Evolutionary conservation across 2,888 invertebrate species (phyloP), one percentile per base, ranked within the genome.

Genomic region (Tineola bisselliella): DNA sequence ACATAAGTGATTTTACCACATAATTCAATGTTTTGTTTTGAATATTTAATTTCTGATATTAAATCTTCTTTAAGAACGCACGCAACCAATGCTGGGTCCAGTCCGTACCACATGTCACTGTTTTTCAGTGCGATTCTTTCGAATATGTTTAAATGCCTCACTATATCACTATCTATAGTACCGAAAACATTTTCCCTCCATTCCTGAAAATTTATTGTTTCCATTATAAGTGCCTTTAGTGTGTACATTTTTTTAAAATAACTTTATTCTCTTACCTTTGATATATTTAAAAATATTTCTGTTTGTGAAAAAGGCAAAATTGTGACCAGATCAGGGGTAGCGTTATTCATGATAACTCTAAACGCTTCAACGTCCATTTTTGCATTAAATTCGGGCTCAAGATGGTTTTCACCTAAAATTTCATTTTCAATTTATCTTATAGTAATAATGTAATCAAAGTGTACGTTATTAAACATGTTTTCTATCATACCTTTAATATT

Each of bases 401-500:
- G 67, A 18, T 69, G 63, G 0, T 66, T 43, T 1, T 73, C 72
- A 70, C 65, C 83, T 84, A 63, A 38, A 33, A 17, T 33, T 11
- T 38, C 17, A 18, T 15, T 38, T 15, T 3, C 17, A 52, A 63
- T 61, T 61, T 48, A 48, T 48, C 15, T 48, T 48, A 15, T 8
- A 48, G 5, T 3, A 13, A 48, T 48, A 44, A 44, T 44, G 5
- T 3, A 13, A 48, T 48, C 3, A 44, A 5, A 44, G 44, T 44
- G 12, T 44, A 8, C 2, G 44, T 8, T 4, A 15, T 25, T 2
- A 2, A 25, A 25, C 6, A 25, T 6, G 25, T 25, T 25, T 25
- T 25, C 2, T 25, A 52, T 68, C 74, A 81, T 84, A 93, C 94
- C 92, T 67, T 88, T 84, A 65, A 90, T 88, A 75, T 94, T 93